Base-by-base conservation (phyloP, 2,113 vertebrate genomes). In the Ictidomys tridecemlineatus region DNA sequence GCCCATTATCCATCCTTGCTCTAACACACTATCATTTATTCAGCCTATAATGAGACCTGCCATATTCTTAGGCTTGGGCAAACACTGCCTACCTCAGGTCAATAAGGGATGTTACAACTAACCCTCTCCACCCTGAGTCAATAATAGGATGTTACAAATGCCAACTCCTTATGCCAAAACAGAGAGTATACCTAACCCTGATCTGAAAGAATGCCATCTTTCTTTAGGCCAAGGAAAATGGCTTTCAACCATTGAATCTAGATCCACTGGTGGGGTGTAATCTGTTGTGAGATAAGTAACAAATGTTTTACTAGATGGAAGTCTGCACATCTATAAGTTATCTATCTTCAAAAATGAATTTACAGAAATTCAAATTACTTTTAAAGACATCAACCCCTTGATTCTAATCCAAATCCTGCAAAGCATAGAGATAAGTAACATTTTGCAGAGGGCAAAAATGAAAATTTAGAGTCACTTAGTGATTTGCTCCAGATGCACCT, bases 381-480 rank as follows among this genome's bases (percentile, higher is more conserved):
- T 93, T 76, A n/a, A 42, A 58, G 63, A 56, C 8, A n/a, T 79
- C 4, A 9, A 53, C 51, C 86, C 37, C 24, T 86, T 65, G 20
- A 45, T 84, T 89, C 18, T 34, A 51, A 37, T 51, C 48, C 8
- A 30, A 58, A 56, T 12, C 4, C 65, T 45, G 18, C 20, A 67
- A 56, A 2, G 2, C 45, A 5, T 72, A 9, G 5, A 96, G 56
- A 10, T 16, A 67, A 56, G 42, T 95, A 92, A 48, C 58, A 92
- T 61, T 78, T 86, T 84, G 37, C 77, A 87, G 14, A 34, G 17
- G 94, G 48, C n/a, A n/a, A 73, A 96, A 63, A 97, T 58, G 48
- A 91, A 97, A 86, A 73, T 28, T 48, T 0, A 1, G 63, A 53
- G 34, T 30, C 37, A 82, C 39, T 48, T 34, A 69, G 22, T 48